Conservation (phyloP, 1,140 invertebrate genomes). For the Hydropsyche tenuis region DNA sequence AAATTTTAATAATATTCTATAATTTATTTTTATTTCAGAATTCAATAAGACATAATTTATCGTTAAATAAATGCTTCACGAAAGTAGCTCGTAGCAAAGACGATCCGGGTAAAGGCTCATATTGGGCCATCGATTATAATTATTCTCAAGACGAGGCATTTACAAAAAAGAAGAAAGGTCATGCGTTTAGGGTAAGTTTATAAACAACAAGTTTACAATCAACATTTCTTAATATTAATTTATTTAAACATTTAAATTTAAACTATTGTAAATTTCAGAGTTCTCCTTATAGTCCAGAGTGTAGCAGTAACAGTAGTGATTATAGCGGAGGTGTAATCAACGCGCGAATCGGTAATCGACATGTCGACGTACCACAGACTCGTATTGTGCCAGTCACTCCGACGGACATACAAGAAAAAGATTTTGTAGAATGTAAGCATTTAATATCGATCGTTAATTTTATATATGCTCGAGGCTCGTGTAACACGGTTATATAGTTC, state of each 20-base stretch:
- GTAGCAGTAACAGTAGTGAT: constrained; percentile 60
- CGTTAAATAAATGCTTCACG: constrained; percentile 87
- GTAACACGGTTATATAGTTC: too few species aligned
- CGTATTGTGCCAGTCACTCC: background rate
- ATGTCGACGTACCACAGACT: constrained; percentile 8
- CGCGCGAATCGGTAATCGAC: background rate
- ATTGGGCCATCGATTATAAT: constrained; percentile 68
- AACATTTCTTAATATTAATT: background rate
- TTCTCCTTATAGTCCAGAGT: constrained; percentile 62
- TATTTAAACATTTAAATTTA: background rate
- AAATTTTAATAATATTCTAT: background rate
- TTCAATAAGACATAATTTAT: constrained; percentile 91
- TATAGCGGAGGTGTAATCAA: constrained; percentile 51
- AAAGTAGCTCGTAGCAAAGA: constrained; percentile 70
- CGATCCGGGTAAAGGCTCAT: constrained; percentile 70
- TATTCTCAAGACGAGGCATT: constrained; percentile 88
- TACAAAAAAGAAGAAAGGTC: constrained; percentile 62
- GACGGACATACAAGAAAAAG: constrained; percentile 14
- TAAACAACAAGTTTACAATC: background rate
- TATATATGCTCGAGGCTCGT: too few species aligned
- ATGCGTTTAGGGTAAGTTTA: constrained; percentile 56
- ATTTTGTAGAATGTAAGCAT: constrained; percentile 15
- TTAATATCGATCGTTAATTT: too few species aligned
- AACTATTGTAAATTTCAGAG: constrained; percentile 52
- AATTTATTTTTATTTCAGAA: constrained; percentile 69